phyloP scores from a whole-genome alignment of 2,113 vertebrate genomes.

The Grantiella picta region DNA sequence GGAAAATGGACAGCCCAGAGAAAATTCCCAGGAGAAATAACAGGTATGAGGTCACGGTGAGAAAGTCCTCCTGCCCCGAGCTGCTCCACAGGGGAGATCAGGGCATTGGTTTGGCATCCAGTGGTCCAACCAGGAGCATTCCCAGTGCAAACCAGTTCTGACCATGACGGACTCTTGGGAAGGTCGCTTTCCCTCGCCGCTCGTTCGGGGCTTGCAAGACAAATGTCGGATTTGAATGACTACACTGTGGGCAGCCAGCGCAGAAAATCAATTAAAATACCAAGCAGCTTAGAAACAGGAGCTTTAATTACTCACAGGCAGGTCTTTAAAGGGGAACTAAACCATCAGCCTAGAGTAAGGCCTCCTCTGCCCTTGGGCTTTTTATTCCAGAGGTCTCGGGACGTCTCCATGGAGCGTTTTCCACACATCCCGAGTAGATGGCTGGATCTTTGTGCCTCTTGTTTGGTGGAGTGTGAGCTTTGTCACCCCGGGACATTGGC shows the following conservation, averaged over 20 bases:
- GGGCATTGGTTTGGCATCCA: background rate
- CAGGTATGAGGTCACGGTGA: too few relatives aligned
- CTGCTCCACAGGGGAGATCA: background rate
- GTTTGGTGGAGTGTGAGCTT: fast-evolving
- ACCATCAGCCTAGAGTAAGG: background rate
- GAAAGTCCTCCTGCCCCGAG: background rate
- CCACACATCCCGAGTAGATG: background rate
- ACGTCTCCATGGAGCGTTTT: fast-evolving
- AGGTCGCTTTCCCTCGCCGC: background rate
- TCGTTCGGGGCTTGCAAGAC: background rate
- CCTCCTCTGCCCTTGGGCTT: background rate
- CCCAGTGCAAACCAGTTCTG: background rate
- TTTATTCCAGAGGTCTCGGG: background rate
- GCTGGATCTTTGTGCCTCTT: fast-evolving
- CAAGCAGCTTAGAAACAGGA: constrained; percentile 43
- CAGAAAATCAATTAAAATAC: constrained; percentile 67
- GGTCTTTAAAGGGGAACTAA: constrained; percentile 9
- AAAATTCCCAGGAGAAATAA: background rate
- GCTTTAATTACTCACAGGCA: constrained; percentile 48
- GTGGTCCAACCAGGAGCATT: background rate
- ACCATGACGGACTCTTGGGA: fast-evolving
- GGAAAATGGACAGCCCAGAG: background rate
- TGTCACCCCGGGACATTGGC: fast-evolving
- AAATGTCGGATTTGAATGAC: background rate
- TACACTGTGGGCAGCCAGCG: constrained; percentile 22